These are phyloP conservation scores for Oncorhynchus keta DNA, from an alignment of 2,113 vertebrate genomes.

Conservation along the genomic window DNA sequence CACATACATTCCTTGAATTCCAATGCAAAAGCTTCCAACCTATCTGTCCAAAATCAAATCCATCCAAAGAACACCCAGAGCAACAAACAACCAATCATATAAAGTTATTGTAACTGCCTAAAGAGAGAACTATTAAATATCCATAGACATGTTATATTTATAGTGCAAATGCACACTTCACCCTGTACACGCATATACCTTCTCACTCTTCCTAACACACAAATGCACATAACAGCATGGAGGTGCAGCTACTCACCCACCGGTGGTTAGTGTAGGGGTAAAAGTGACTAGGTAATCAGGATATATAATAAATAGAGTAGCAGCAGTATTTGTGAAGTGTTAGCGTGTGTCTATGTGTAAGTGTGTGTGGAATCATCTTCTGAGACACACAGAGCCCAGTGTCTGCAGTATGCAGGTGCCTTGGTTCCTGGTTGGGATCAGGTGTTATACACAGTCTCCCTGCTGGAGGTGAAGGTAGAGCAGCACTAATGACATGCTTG, in stretches of 20 bases:
- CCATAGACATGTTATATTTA: not conserved
- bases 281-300: too few relatives aligned
- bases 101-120: not conserved
- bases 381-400: not conserved
- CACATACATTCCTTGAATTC: not conserved
- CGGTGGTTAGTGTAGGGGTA: constrained; percentile 59
- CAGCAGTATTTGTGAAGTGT: too few relatives aligned
- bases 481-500: constrained; percentile 16
- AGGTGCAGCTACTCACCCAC: constrained; percentile 84
- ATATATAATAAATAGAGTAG: too few relatives aligned
- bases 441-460: constrained; percentile 24
- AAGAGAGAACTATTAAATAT: constrained; percentile 9
- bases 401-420: constrained; percentile 25
- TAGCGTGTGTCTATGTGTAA: too few relatives aligned
- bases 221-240: constrained; percentile 19
- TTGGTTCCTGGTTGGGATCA: not conserved
- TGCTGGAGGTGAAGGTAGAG: constrained; percentile 19
- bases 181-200: constrained; percentile 21
- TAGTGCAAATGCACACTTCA: constrained; percentile 10
- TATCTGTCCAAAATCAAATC: not conserved
- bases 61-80: not conserved
- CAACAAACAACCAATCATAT: too few relatives aligned
- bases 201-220: constrained; percentile 9
- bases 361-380: not conserved
- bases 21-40: not conserved